Conservation (phyloP, 2,113 vertebrate species). For the Telmatochromis sp. region DNA sequence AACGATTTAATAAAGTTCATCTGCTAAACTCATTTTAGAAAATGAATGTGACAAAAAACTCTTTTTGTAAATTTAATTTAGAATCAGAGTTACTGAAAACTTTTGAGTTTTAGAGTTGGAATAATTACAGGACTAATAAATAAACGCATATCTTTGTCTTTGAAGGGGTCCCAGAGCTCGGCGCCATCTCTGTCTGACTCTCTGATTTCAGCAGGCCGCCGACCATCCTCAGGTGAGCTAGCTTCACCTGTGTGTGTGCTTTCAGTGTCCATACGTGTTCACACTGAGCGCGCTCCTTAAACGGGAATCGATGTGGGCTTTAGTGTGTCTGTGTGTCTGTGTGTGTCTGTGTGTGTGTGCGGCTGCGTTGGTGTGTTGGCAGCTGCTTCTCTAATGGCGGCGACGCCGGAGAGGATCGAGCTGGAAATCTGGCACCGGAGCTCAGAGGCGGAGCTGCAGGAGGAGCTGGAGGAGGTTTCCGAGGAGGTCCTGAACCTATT, state of each 20-base stretch:
- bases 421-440: constrained; percentile 82
- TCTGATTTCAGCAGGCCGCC: background rate
- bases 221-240: constrained; percentile 47
- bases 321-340: constrained; percentile 55
- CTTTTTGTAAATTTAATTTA: background rate
- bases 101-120: background rate
- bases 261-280: background rate
- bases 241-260: background rate
- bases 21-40: background rate
- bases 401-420: constrained; percentile 84
- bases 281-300: constrained; percentile 1
- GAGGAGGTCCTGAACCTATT: constrained; percentile 86
- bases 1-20: background rate
- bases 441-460: constrained; percentile 48
- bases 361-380: constrained; percentile 13
- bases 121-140: background rate
- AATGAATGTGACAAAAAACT: background rate
- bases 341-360: constrained; percentile 44
- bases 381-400: constrained; percentile 57
- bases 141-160: background rate
- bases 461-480: constrained; percentile 55
- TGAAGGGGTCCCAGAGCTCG: background rate
- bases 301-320: constrained; percentile 34
- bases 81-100: background rate
- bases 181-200: background rate